Evolutionary conservation across 2,888 invertebrate species (phyloP).

Genomic region (Oscheius onirici): DNA sequence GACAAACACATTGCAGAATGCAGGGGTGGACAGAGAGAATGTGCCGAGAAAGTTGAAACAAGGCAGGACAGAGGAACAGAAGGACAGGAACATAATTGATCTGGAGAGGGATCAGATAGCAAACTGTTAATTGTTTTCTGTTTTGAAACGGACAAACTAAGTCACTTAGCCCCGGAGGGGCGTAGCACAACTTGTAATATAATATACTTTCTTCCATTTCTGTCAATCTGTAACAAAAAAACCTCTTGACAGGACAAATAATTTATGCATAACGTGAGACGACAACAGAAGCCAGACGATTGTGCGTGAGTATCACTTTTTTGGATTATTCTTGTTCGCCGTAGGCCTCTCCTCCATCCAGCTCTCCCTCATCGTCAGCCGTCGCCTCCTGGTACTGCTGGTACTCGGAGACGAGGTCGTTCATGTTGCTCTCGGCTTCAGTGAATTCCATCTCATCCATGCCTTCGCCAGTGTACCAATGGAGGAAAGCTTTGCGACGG

Average conservation of each 20-base stretch:
- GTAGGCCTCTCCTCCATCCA: slow-evolving; percentile 37
- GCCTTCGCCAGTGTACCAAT: slow-evolving; percentile 96
- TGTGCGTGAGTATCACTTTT: background rate
- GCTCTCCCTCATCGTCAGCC: slow-evolving; percentile 53
- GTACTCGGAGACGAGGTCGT: slow-evolving; percentile 75
- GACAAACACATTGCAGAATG: too few relatives aligned
- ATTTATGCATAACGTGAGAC: slow-evolving; percentile 8
- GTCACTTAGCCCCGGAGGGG: too few relatives aligned
- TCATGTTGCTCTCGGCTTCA: slow-evolving; percentile 94
- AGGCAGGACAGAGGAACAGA: too few relatives aligned
- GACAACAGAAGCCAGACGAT: background rate
- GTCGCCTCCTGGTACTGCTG: slow-evolving; percentile 67
- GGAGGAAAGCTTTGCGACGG: slow-evolving; percentile 92
- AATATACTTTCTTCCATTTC: too few relatives aligned
- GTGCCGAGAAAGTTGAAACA: too few relatives aligned
- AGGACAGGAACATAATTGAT: too few relatives aligned
- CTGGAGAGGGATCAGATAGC: too few relatives aligned
- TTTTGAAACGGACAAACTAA: too few relatives aligned
- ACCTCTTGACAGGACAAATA: background rate
- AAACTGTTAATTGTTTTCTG: too few relatives aligned
- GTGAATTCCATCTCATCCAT: slow-evolving; percentile 98
- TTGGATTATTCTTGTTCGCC: slow-evolving; percentile 13
- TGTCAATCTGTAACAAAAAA: too few relatives aligned
- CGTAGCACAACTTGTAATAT: too few relatives aligned
- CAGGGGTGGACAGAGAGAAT: too few relatives aligned